phyloP scores from a whole-genome alignment of 2,888 invertebrate genomes.

The Aporophyla nigra region DNA sequence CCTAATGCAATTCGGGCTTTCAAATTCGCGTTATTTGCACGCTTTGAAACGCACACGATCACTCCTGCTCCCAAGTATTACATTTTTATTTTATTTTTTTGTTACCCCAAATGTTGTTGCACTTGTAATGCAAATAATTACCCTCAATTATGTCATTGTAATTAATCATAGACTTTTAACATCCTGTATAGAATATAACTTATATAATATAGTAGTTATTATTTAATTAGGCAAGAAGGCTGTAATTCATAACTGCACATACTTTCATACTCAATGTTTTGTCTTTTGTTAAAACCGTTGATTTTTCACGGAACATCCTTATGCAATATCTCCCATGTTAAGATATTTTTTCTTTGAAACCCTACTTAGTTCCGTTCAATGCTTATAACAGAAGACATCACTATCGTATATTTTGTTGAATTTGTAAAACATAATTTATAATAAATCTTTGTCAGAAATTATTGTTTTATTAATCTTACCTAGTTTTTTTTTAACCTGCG shows the following conservation, averaged over 20 bases:
- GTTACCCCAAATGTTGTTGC: not conserved
- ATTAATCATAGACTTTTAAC: constrained; percentile 30
- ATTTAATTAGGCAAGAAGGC: constrained; percentile 49
- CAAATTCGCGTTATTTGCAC: not conserved
- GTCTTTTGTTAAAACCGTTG: constrained; percentile 51
- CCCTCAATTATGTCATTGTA: constrained; percentile 30
- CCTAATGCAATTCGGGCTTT: not conserved
- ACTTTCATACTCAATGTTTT: constrained; percentile 33
- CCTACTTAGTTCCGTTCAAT: not conserved
- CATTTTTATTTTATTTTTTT: not conserved
- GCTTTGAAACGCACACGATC: not conserved
- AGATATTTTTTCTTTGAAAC: not conserved
- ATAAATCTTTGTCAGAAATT: constrained; percentile 60
- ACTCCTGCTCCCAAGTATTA: constrained; percentile 13
- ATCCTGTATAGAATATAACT: constrained; percentile 41
- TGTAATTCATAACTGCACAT: constrained; percentile 42
- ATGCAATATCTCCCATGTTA: not conserved
- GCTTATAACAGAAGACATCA: constrained; percentile 44
- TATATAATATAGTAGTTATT: constrained; percentile 38
- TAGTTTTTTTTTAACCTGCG: not conserved
- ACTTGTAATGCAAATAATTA: constrained; percentile 3
- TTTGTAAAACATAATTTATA: constrained; percentile 66
- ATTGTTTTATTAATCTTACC: constrained; percentile 32
- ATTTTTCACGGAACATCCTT: not conserved
- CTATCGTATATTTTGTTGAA: constrained; percentile 55